These are phyloP conservation scores for Limonius californicus DNA, from an alignment of 1,140 invertebrate genomes.

Conservation along the genomic window DNA sequence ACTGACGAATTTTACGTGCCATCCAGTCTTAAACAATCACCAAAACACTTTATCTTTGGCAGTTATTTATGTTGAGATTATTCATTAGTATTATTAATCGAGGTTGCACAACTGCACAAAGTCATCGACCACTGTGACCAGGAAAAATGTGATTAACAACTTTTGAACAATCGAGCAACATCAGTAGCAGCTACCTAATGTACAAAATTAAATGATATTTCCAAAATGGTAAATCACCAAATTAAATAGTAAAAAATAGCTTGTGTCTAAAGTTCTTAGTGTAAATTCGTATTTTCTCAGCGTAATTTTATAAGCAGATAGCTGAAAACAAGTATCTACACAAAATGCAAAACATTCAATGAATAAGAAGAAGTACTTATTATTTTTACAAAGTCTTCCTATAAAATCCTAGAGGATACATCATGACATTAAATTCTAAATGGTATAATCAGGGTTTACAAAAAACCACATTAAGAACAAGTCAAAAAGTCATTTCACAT, in stretches of 20 bases:
- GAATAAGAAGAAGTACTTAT: no score
- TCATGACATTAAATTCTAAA: neutral
- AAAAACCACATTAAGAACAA: neutral
- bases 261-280: no score
- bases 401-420: neutral
- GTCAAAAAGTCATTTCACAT: no score
- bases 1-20: neutral
- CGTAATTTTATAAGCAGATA: no score
- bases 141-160: no score
- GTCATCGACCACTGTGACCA: no score
- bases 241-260: no score
- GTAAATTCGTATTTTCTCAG: no score
- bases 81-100: no score
- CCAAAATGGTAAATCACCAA: neutral
- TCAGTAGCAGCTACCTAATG: no score
- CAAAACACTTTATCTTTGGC: constrained; percentile 2
- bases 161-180: no score
- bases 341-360: neutral
- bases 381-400: neutral
- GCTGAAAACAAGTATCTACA: neutral
- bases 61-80: constrained; percentile 9
- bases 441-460: neutral
- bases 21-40: constrained; percentile 3
- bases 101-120: no score
- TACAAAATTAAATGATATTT: neutral